Base-by-base conservation (phyloP, 2,797 vertebrate genomes). In the Petrocephalus schoutedeni region DNA sequence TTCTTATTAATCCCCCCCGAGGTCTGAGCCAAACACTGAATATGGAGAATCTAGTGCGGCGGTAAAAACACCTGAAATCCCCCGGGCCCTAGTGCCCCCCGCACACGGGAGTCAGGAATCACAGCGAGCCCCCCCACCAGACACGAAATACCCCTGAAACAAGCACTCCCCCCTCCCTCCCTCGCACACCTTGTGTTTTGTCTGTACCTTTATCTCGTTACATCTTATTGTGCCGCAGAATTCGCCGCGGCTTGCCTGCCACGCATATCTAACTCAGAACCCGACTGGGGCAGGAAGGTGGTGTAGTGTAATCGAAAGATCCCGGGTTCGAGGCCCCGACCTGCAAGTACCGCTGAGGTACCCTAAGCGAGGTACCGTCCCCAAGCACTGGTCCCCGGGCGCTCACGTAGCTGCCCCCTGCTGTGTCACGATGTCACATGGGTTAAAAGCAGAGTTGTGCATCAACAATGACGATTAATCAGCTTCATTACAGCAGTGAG, bases 141-240 rank as follows among this genome's bases (percentile, higher is more conserved):
- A 54, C 36, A 59, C 6, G 32, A 41, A 36, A 64, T 16, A 10
- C 71, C 74, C 28, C 53, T 5, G n/a, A 67, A 36, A 67, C 19
- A 57, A 45, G 36, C 12, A 61, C 49, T 1, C 53, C 36, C 49
- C 2, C 53, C 36, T n/a, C 59, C 56, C 57, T 8, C 80, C 49
- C 28, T n/a, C 10, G n/a, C 32, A 59, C 49, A 28, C 41, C 21
- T 45, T 5, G 51, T 88, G 53, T 51, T 85, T 85, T 23, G 87
- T 88, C 80, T 88, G 28, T 53, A 23, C 28, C 16, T 58, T 88
- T 67, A 67, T 88, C 87, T 59, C 53, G 14, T 82, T 28, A 28
- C 28, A 88, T 85, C 87, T 85, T 23, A 51, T 51, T 9, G 23
- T 36, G 56, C 61, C 59, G 28, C 45, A 28, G 41, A 41, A 67